These are phyloP conservation scores for Lasioglossum lativentre DNA, from an alignment of 2,888 invertebrate species.

Conservation along the genomic window DNA sequence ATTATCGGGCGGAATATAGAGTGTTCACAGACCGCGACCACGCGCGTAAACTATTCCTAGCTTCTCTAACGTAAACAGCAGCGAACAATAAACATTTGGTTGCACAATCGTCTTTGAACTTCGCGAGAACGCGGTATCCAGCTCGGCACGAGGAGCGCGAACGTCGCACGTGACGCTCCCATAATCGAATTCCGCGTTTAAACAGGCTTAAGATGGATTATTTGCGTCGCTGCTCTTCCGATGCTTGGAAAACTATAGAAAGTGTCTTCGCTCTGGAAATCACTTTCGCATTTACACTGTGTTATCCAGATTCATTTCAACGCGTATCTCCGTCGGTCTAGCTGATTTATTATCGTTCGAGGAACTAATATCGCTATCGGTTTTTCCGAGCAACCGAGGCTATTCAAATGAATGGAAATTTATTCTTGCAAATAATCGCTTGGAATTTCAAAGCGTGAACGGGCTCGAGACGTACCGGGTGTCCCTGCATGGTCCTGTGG, in stretches of 20 bases:
- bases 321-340: not conserved
- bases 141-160: not conserved
- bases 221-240: not conserved
- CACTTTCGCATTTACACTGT: not conserved
- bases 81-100: not conserved
- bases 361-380: not conserved
- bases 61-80: not conserved
- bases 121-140: not conserved
- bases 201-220: conserved; percentile 17
- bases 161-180: conserved; percentile 2
- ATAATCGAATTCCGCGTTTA: conserved; percentile 30
- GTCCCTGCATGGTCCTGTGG: conserved; percentile 37
- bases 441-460: not conserved
- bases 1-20: not conserved
- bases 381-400: not conserved
- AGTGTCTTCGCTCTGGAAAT: not conserved
- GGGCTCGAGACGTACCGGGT: conserved; percentile 29
- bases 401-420: not conserved
- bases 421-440: not conserved
- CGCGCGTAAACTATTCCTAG: no score
- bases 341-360: not conserved
- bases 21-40: rapidly evolving
- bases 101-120: not conserved
- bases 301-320: not conserved
- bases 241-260: not conserved